Conservation (phyloP, 1,140 invertebrate species). For the Eubasilissa regina region DNA sequence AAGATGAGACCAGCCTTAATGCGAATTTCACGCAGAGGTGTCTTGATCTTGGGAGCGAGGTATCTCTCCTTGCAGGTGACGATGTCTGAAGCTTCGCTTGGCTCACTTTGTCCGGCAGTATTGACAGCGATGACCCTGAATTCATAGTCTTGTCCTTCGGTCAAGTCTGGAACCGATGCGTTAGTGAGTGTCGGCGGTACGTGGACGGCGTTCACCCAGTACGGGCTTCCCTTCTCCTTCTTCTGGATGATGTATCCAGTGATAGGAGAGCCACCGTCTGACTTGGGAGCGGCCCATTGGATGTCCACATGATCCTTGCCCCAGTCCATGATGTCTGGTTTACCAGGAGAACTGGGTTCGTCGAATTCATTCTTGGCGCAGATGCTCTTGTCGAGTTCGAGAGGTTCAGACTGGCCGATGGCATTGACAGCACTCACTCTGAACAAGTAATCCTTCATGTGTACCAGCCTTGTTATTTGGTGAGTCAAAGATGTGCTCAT, state of each 20-base stretch:
- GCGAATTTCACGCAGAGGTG: constrained; percentile 88
- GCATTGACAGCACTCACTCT: constrained; percentile 94
- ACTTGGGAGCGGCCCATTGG: constrained; percentile 89
- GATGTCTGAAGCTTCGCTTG: constrained; percentile 92
- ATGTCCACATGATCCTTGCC: constrained; percentile 94
- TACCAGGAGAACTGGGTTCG: constrained; percentile 92
- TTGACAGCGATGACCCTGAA: constrained; percentile 97
- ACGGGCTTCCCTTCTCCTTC: constrained; percentile 93
- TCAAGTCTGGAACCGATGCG: constrained; percentile 89
- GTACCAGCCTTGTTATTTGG: constrained; percentile 88
- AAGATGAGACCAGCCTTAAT: constrained; percentile 94
- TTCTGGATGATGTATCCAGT: constrained; percentile 96
- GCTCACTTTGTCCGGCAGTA: constrained; percentile 95
- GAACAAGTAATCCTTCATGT: constrained; percentile 95
- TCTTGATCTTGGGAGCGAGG: constrained; percentile 93
- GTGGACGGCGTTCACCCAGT: constrained; percentile 91
- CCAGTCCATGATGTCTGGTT: constrained; percentile 91
- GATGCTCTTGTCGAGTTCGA: constrained; percentile 89
- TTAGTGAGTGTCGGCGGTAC: constrained; percentile 85
- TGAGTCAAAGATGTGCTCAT: constrained; percentile 88
- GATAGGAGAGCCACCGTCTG: constrained; percentile 92
- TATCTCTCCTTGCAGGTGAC: constrained; percentile 90
- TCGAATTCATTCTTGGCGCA: constrained; percentile 96
- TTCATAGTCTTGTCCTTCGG: constrained; percentile 96
- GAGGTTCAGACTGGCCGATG: constrained; percentile 94